These are phyloP conservation scores for Caranx ignobilis DNA, from an alignment of 2,113 vertebrate genomes.

Conservation along the genomic window DNA sequence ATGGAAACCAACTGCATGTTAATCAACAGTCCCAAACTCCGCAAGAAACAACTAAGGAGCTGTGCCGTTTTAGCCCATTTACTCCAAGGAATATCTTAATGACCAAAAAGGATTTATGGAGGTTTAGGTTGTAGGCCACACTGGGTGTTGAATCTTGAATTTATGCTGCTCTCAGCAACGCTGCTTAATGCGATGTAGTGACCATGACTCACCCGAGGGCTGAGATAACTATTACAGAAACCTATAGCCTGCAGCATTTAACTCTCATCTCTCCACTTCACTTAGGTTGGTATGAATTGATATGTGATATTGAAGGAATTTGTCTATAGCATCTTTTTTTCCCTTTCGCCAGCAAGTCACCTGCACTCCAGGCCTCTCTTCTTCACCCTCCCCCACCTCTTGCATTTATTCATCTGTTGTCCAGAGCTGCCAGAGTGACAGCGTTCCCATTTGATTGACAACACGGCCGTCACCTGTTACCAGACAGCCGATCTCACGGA, in stretches of 20 bases:
- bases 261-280: slow-evolving; percentile 10
- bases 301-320: slow-evolving; percentile 6
- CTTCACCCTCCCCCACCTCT: neutral
- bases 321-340: neutral
- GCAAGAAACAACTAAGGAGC: slow-evolving; percentile 62
- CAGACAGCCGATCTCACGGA: slow-evolving; percentile 19
- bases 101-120: slow-evolving; percentile 75
- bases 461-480: slow-evolving; percentile 10
- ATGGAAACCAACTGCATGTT: slow-evolving; percentile 61
- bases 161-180: slow-evolving; percentile 70
- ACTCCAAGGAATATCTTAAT: slow-evolving; percentile 74
- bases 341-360: neutral
- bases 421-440: slow-evolving; percentile 5
- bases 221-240: slow-evolving; percentile 50
- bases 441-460: slow-evolving; percentile 59
- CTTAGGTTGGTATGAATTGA: slow-evolving; percentile 11
- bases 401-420: neutral
- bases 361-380: slow-evolving; percentile 7
- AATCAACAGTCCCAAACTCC: slow-evolving; percentile 69
- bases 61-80: slow-evolving; percentile 49
- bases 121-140: slow-evolving; percentile 60
- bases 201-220: slow-evolving; percentile 62
- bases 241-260: slow-evolving; percentile 6
- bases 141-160: slow-evolving; percentile 42
- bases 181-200: slow-evolving; percentile 50